phyloP scores from a whole-genome alignment of 1,140 invertebrate genomes.

The Calephelis virginiensis region DNA sequence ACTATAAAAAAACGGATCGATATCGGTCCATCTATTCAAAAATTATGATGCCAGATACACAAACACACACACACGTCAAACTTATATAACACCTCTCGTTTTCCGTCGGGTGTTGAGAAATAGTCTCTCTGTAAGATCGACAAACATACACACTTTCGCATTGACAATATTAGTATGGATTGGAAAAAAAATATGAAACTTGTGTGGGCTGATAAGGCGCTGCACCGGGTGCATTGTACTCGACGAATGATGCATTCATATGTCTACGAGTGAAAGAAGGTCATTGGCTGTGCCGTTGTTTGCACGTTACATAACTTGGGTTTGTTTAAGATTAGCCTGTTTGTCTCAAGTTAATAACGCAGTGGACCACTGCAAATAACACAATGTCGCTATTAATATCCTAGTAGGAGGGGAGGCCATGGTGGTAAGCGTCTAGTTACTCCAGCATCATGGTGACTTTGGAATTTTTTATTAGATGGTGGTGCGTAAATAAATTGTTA shows the following conservation, averaged over 20 bases:
- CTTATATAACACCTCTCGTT: too few relatives aligned
- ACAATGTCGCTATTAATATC: background rate
- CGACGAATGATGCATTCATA: conserved; percentile 67
- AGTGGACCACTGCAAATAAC: background rate
- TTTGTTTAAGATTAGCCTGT: conserved; percentile 54
- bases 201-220: conserved; percentile 62
- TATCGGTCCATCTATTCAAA: too few relatives aligned
- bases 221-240: conserved; percentile 64
- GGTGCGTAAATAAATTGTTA: too few relatives aligned
- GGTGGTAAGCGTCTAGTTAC: too few relatives aligned
- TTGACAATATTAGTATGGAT: conserved; percentile 22
- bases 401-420: background rate
- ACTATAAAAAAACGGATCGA: too few relatives aligned
- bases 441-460: too few relatives aligned
- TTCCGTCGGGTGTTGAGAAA: too few relatives aligned
- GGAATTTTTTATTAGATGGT: too few relatives aligned
- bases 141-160: too few relatives aligned
- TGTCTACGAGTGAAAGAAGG: conserved; percentile 59
- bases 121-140: too few relatives aligned
- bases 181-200: conserved; percentile 55
- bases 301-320: conserved; percentile 59
- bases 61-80: too few relatives aligned
- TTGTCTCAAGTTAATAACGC: conserved; percentile 38
- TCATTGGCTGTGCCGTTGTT: conserved; percentile 65
- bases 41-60: too few relatives aligned